Evolutionary conservation across 2,797 vertebrate species (phyloP), one percentile per base, ranked within the genome.

Genomic region (Cirrhinus molitorella): DNA sequence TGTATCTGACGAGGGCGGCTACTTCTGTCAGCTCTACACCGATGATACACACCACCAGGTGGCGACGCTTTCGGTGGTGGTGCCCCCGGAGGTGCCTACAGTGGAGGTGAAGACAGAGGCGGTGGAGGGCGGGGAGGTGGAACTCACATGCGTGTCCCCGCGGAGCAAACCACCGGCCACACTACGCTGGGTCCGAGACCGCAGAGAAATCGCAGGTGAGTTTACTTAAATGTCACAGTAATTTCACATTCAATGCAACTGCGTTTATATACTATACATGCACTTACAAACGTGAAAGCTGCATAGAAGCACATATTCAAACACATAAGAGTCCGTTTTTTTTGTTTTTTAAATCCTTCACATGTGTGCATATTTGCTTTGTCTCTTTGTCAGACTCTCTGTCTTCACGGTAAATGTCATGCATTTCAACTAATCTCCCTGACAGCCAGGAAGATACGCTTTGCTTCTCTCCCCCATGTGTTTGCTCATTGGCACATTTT

Each of bases 1-100:
- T 17, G 94, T 98, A 84, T 93, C 91, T 1, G 97, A 98, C 3
- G 97, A 98, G 88, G 97, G 97, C 0, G 97, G 97, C 68, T 98
- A 97, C 92, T 97, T 97, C 93, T 98, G 97, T 92, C 97, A 98
- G 94, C 96, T 98, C 57, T 98, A 98, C 92, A 96, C 96, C 0
- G 96, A 97, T 8, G 93, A 94, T 87, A 97, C 97, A 0, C 96
- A 97, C 91, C 97, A 98, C 93, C 97, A 97, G 94, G 97, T 97
- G 86, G 97, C 97, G 21, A 96, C 96, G 1, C 95, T 98, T 67
- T 93, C 93, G 0, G 93, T 95, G n/a, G 79, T 91, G 92, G 97
- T 97, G 85, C 96, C 95, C 10, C 97, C 97, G 0, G 96, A 97
- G 85, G 95, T 93, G 66, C 97, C 97, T 1, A 88, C 92, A 0